A percentile compares a stretch with the other conserved stretches of the same genome.
These are phyloP conservation scores for Tenualosa thibaudeaui DNA, from an alignment of 2,797 vertebrate species.

Conservation along the genomic window DNA sequence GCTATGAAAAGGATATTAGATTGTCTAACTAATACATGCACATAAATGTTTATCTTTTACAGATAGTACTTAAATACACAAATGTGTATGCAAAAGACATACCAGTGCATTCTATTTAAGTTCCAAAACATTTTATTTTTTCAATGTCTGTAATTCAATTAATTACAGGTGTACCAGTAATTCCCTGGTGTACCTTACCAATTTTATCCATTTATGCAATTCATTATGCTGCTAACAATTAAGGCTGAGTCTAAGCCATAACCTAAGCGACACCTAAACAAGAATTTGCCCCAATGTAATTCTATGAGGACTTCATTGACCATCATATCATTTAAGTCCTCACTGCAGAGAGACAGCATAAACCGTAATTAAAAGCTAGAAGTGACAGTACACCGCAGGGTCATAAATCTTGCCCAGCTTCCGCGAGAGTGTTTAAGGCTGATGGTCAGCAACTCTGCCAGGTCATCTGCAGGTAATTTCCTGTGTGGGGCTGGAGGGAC, in stretches of 20 bases:
- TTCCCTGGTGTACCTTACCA: background rate
- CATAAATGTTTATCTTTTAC: no score
- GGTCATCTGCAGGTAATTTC: constrained; percentile 61
- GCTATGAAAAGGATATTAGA: background rate
- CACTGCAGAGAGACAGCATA: background rate
- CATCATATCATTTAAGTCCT: background rate
- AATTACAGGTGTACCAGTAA: no score
- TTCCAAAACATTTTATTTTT: background rate
- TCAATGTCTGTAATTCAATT: background rate
- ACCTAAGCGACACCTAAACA: background rate
- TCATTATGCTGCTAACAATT: background rate
- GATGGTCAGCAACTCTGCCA: constrained; percentile 48
- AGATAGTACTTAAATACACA: background rate
- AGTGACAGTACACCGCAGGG: background rate
- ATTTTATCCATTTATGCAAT: background rate
- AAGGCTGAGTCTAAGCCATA: background rate
- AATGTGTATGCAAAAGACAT: background rate
- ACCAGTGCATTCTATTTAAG: background rate
- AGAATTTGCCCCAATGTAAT: background rate
- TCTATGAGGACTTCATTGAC: background rate
- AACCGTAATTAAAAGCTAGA: constrained; percentile 6
- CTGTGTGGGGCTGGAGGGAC: constrained; percentile 46
- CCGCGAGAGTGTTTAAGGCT: constrained; percentile 29
- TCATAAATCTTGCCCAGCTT: constrained; percentile 27
- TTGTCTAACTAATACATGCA: background rate